Evolutionary conservation across 2,113 vertebrate genomes (phyloP).

Genomic region (Pluvialis apricaria): DNA sequence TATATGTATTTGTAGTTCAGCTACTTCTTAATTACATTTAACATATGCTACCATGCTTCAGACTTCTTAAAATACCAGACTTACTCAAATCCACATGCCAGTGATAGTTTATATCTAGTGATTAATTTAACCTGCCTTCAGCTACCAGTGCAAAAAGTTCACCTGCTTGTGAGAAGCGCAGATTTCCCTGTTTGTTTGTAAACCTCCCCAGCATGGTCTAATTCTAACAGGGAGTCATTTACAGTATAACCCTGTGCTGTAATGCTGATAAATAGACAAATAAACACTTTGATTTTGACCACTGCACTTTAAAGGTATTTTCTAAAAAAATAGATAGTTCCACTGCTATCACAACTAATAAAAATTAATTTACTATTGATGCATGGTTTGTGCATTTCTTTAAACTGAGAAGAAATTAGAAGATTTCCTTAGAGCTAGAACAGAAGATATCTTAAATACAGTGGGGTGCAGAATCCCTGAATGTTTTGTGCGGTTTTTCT

Average conservation of each 20-base stretch:
- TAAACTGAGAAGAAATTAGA: neutral
- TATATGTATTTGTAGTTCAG: neutral
- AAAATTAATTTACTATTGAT: neutral
- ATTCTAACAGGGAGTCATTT: neutral
- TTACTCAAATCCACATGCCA: neutral
- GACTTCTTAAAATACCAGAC: slow-evolving; percentile 29
- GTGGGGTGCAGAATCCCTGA: neutral
- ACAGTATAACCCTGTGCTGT: neutral
- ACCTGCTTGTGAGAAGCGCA: neutral
- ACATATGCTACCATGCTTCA: neutral
- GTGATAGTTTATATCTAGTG: neutral
- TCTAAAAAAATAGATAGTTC: neutral
- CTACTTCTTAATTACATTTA: slow-evolving; percentile 8
- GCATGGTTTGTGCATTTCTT: neutral
- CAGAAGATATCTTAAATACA: neutral
- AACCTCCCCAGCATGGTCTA: neutral
- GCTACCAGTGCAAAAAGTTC: neutral
- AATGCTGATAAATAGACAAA: neutral
- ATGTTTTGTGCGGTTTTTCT: neutral
- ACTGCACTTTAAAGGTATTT: neutral
- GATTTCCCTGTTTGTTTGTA: neutral
- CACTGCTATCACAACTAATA: neutral
- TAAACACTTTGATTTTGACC: neutral
- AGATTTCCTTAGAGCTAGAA: neutral
- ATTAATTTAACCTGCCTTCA: neutral